Percentiles rank a stretch among this genome's conserved stretches.
phyloP scores from a whole-genome alignment of 2,888 invertebrate genomes.

The Listrodromus nycthemerus region DNA sequence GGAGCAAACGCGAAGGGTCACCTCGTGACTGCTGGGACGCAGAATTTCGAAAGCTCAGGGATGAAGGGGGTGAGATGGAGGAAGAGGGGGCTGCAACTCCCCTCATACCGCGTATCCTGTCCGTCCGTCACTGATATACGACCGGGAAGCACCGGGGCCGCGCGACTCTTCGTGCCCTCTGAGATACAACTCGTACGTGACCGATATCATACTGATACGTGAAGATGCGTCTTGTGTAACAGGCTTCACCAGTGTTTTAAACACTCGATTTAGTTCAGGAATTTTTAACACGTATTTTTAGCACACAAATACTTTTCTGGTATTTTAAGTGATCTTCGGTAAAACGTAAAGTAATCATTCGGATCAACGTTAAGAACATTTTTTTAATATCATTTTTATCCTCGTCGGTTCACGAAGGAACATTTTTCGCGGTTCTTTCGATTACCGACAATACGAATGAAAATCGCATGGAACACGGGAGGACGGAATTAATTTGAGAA shows the following conservation, averaged over 20 bases:
- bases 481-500: background rate
- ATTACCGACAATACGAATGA: too few relatives aligned
- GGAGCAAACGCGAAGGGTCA: slow-evolving; percentile 48
- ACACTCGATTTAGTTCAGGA: too few relatives aligned
- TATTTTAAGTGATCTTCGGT: too few relatives aligned
- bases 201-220: slow-evolving; percentile 77
- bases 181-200: slow-evolving; percentile 82
- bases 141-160: slow-evolving; percentile 73
- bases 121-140: slow-evolving; percentile 81
- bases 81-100: slow-evolving; percentile 38
- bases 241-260: too few relatives aligned
- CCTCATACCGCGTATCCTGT: slow-evolving; percentile 72
- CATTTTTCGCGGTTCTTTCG: too few relatives aligned
- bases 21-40: slow-evolving; percentile 21
- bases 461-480: background rate
- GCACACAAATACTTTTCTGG: too few relatives aligned
- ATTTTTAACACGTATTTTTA: too few relatives aligned
- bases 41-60: slow-evolving; percentile 22
- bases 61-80: slow-evolving; percentile 54
- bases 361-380: too few relatives aligned
- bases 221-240: slow-evolving; percentile 61
- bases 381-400: too few relatives aligned
- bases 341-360: too few relatives aligned
- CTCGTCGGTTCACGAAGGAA: too few relatives aligned
- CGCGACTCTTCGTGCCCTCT: slow-evolving; percentile 71